These are phyloP conservation scores for Tolmerus cingulatus DNA, from an alignment of 2,888 invertebrate species.

Conservation along the genomic window DNA sequence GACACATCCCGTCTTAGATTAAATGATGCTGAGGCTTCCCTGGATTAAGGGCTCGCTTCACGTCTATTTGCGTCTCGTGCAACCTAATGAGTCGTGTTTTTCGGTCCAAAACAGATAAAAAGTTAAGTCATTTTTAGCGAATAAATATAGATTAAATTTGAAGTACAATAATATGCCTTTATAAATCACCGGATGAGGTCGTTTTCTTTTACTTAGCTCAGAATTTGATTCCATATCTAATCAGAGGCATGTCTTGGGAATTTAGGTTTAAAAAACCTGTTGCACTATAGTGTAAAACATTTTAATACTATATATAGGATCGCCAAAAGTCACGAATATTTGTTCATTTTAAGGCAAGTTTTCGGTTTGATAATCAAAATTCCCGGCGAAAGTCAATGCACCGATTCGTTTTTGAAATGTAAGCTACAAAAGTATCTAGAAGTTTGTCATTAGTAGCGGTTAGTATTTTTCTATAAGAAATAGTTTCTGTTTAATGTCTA, in stretches of 20 bases:
- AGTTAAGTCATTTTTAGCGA: not conserved
- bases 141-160: not conserved
- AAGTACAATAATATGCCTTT: not conserved
- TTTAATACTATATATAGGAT: too few relatives aligned
- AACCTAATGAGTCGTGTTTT: not conserved
- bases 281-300: too few relatives aligned
- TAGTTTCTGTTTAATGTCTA: too few relatives aligned
- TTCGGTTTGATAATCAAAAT: too few relatives aligned
- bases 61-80: not conserved
- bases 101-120: not conserved
- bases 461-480: too few relatives aligned
- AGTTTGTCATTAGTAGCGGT: too few relatives aligned
- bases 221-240: not conserved
- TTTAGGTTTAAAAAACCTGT: too few relatives aligned
- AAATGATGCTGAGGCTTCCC: not conserved
- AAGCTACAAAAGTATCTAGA: too few relatives aligned
- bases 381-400: too few relatives aligned
- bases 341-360: not conserved
- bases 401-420: too few relatives aligned
- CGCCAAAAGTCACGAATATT: not conserved
- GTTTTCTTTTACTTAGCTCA: not conserved
- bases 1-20: not conserved
- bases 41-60: not conserved
- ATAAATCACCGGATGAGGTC: not conserved
- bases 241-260: not conserved